Evolutionary conservation across 2,113 vertebrate genomes (phyloP).

Genomic region (Diphyllodes magnificus): DNA sequence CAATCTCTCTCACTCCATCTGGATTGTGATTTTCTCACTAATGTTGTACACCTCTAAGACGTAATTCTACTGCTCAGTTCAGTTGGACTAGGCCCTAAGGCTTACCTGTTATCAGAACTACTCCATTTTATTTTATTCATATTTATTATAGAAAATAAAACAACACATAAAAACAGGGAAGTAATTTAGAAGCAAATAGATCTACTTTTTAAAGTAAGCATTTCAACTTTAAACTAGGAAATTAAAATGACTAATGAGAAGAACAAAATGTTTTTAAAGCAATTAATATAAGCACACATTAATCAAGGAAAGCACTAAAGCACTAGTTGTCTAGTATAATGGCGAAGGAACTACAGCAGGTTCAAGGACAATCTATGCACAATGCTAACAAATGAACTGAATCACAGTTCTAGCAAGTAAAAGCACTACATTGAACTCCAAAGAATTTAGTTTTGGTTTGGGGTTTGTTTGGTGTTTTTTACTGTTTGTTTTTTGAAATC

Average conservation of each 20-base stretch:
- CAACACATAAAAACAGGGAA: neutral
- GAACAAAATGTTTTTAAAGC: neutral
- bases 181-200: neutral
- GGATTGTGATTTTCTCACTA: neutral
- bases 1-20: neutral
- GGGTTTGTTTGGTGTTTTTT: neutral
- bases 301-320: neutral
- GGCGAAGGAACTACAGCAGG: neutral
- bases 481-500: neutral
- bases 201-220: neutral
- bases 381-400: neutral
- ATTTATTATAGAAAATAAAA: neutral
- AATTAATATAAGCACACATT: neutral
- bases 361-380: neutral
- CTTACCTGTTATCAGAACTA: neutral
- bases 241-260: neutral
- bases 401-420: neutral
- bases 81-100: neutral
- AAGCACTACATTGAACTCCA: neutral
- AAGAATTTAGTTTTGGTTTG: neutral
- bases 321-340: neutral
- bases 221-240: neutral
- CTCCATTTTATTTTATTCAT: neutral
- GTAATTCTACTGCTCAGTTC: neutral
- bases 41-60: neutral